Conservation (phyloP, 2,797 vertebrate species). For the Amazonetta brasiliensis region DNA sequence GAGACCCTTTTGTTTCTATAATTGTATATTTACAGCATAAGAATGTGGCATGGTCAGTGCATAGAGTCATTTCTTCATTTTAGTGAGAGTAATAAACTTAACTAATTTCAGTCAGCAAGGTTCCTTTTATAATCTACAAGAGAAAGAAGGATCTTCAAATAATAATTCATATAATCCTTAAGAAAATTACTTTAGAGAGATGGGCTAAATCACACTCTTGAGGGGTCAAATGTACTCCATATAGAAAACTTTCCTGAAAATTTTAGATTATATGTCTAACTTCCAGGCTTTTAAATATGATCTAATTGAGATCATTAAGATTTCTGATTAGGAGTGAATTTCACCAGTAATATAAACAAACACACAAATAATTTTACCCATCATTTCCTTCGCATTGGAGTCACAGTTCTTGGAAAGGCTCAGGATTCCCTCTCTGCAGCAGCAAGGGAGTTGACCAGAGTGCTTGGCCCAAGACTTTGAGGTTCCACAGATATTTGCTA, state of each 20-base stretch:
- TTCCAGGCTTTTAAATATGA: background rate
- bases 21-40: background rate
- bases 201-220: background rate
- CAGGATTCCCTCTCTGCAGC: background rate
- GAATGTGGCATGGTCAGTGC: background rate
- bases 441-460: background rate
- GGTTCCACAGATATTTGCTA: background rate
- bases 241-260: background rate
- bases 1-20: background rate
- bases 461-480: background rate
- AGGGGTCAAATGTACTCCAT: background rate
- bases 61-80: background rate
- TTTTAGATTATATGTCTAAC: background rate
- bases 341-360: background rate
- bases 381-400: fast-evolving
- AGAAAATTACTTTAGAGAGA: background rate
- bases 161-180: background rate
- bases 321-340: background rate
- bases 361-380: background rate
- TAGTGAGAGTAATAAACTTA: background rate
- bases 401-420: background rate
- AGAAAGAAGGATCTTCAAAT: background rate
- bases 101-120: background rate
- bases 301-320: background rate
- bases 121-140: background rate